Evolutionary conservation across 2,113 vertebrate genomes (phyloP), one percentile per base, ranked within the genome.

Genomic region (Isichthys henryi): DNA sequence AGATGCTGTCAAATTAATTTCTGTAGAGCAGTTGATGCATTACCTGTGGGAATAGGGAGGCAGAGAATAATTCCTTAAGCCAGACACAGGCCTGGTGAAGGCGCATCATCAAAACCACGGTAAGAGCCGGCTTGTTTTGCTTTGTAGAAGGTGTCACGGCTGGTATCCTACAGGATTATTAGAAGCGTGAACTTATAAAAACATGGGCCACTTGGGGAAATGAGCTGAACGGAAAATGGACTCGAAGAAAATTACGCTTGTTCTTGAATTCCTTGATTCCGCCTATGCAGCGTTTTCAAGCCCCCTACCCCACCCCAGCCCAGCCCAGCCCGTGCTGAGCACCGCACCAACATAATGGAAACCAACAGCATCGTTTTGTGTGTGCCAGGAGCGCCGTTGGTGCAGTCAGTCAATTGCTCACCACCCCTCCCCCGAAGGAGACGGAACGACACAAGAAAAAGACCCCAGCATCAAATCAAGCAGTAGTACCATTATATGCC

Each of bases 1-100:
- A 92, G 92, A 90, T 93, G 90, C 91, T 92, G 92, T 92, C 91
- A 94, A 91, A 89, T 90, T 91, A 88, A 92, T 91, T 90, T 91
- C 87, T 66, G n/a, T 89, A 90, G 90, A 80, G 35, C 1, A 89
- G 91, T 15, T 21, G 45, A 62, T 82, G 93, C 91, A 91, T 91
- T 91, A 92, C 92, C 90, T 80, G 92, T 31, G 27, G 45, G 3
- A 53, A 45, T 49, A 27, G 21, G 53, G n/a, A n/a, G 23, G 43
- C 11, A 15, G 21, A 35, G 35, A 43, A 19, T 39, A 80, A 80
- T 80, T 86, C 48, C 83, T 46, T 27, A 49, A 66, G 83, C 35
- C 45, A 84, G n/a, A 56, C 13, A 50, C 17, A 2, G 11, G 35
- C 23, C 85, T 86, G 49, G 19, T 8, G 45, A 66, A 49, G 58